phyloP scores from a whole-genome alignment of 2,113 vertebrate genomes.

The Brachyistius frenatus region DNA sequence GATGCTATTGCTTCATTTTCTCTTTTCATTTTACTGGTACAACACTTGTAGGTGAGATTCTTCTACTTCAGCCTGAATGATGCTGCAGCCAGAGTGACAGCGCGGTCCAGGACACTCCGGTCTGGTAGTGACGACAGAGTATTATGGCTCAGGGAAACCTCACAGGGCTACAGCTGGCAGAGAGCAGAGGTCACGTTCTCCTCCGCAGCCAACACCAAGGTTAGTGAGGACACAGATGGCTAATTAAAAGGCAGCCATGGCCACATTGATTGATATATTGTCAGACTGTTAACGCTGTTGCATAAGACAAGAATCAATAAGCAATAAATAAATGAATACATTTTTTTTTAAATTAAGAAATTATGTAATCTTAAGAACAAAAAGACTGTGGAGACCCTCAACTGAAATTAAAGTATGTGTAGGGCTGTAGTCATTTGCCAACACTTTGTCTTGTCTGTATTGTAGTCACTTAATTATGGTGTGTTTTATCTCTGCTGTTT shows the following conservation, averaged over 20 bases:
- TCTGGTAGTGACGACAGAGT: constrained; percentile 63
- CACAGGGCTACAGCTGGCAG: constrained; percentile 77
- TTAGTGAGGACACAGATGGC: constrained; percentile 44
- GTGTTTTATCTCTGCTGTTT: no score
- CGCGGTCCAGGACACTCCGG: constrained; percentile 49
- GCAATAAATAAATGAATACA: no score
- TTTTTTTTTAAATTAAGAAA: no score
- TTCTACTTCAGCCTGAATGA: constrained; percentile 75
- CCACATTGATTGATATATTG: neutral
- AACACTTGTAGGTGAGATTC: constrained; percentile 75
- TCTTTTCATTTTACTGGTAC: neutral
- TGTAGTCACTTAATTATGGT: no score
- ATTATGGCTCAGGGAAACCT: constrained; percentile 66
- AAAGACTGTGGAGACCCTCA: no score
- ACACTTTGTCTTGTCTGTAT: no score
- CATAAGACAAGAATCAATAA: no score
- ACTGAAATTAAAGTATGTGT: no score
- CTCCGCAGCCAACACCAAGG: constrained; percentile 74
- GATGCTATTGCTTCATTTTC: neutral
- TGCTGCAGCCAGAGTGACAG: constrained; percentile 45
- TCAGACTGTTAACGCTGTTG: no score
- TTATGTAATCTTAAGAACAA: no score
- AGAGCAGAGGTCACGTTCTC: constrained; percentile 78
- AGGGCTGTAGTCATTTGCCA: no score
- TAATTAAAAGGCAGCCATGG: neutral